Evolutionary conservation across 2,888 invertebrate genomes (phyloP), one percentile per base, ranked within the genome.

Genomic region (Chironomus riparius): DNA sequence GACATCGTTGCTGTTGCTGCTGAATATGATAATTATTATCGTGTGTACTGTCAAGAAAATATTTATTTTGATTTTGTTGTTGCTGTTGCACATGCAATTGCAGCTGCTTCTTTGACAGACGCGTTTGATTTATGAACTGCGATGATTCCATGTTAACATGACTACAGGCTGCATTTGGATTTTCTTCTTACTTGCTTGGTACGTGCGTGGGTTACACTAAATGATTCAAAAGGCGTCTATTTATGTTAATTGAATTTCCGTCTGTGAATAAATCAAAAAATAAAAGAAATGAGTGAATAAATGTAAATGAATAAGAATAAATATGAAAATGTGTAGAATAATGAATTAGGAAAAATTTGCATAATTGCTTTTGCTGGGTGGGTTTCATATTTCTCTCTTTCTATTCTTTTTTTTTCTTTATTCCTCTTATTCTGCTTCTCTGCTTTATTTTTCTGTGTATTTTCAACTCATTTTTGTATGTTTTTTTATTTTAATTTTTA

Each of bases 91-190:
- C 12, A 68, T 74, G 74, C 74, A 74, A 48, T 48, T 74, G 74
- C 65, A 68, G 74, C 74, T 74, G 74, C 22, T 68, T 65, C 12
- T 74, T 65, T 68, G 74, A 74, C 74, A 74, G 68, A 68, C 74
- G 65, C 47, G 65, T 65, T 68, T 74, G 74, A 74, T 74, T 74
- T 74, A 74, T 74, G 74, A 74, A 74, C 74, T 65, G 65, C 24
- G 74, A 74, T 68, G 74, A 24, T 68, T 74, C 74, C 74, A 74
- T 74, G 68, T 74, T 74, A 68, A 68, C 74, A 74, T 74, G 65
- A 62, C 38, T 72, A 47, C 28, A 18, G 28, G 38, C 50, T 62
- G 15, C 56, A 50, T 70, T 10, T 38, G 22, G n/a, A 6, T 15
- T 61, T 61, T 65, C 21, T 21, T 24, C 65, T 62, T 18, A 12